Base-by-base conservation (phyloP, 2,113 vertebrate species). In the Leptocoma aspasia region DNA sequence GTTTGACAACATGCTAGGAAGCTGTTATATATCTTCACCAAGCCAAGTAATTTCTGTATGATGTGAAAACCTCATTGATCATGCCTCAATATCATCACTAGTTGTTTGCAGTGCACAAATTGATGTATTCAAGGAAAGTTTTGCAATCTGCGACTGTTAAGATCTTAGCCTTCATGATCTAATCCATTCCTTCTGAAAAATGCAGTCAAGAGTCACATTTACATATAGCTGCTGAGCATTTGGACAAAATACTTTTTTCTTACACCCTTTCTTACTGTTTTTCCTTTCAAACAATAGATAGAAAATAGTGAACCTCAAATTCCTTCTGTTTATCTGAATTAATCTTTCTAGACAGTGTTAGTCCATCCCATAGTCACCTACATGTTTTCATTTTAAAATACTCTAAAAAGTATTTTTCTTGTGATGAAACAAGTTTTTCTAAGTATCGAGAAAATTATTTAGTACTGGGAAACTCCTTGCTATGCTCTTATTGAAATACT, bases 101-200 rank as follows among this genome's bases (percentile, higher is more conserved):
- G 37, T 72, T 86, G 39, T 65, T 71, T 65, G 45, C 57, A 45
- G 19, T 15, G n/a, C 44, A 49, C 27, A 70, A 16, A 75, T n/a
- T 37, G 23, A 63, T 83, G 41, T 81, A 28, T 83, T 70, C 42
- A n/a, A n/a, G 42, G 50, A 64, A 89, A 71, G 57, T 65, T 76
- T 84, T 61, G 41, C 54, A 77, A 57, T 73, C 27, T 66, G 28
- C 16, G 4, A n/a, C 57, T 92, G 37, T 49, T 89, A 89, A 82
- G 69, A n/a, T 35, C 35, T 90, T 64, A 33, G 13, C 79, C 50
- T 89, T 92, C 41, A 11, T 92, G 49, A 88, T 66, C 44, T 95
- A 70, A 37, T 54, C 11, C 71, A 77, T 96, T 95, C 69, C 57
- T 82, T 83, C 66, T 86, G 63, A 95, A 65, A 96, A 94, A 76